Base-by-base conservation (phyloP, 2,113 vertebrate genomes). In the Zapus hudsonius region DNA sequence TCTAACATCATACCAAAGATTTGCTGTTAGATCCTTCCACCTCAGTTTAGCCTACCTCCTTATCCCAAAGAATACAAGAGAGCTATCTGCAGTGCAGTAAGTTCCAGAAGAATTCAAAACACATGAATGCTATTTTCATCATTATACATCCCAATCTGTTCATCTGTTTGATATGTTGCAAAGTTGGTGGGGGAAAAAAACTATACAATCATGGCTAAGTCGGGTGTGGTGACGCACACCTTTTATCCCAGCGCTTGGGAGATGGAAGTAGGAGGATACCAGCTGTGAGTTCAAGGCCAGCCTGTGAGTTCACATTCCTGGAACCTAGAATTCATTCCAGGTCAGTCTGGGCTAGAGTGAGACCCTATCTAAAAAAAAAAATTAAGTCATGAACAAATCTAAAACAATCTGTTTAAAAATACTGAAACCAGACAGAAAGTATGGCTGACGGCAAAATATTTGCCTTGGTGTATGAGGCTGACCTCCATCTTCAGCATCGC, bases 341-440 rank as follows among this genome's bases (percentile, higher is more conserved):
- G 52, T 52, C 52, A 8, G 12, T 13, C 52, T 52, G 52, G 16
- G 52, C 52, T 52, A 52, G 52, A 52, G 52, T 52, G 52, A 52
- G 52, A 52, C 16, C 52, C 52, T 52, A 52, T 15, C 52, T 52
- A 3, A 12, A 52, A 52, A 52, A 52, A 52, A 52, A 52, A 7
- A 52, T n/a, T n/a, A 88, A 25, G 67, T 52, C 59, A 67, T 88
- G 44, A 87, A 19, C 33, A 91, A 84, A 90, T 81, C 63, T 87
- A 59, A 96, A 93, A 89, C n/a, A 73, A 0, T 85, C 94, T 61
- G 6, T 74, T 94, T 61, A 55, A 92, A 93, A 93, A 70, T 67
- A 67, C 19, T 64, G 38, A 84, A 36, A 52, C 31, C 63, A 40
- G 12, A 38, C 83, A 61, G 52, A 25, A 13, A 61, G 7, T 78